Evolutionary conservation across 2,113 vertebrate genomes (phyloP), one percentile per base, ranked within the genome.

Genomic region (Leucosticte australis): DNA sequence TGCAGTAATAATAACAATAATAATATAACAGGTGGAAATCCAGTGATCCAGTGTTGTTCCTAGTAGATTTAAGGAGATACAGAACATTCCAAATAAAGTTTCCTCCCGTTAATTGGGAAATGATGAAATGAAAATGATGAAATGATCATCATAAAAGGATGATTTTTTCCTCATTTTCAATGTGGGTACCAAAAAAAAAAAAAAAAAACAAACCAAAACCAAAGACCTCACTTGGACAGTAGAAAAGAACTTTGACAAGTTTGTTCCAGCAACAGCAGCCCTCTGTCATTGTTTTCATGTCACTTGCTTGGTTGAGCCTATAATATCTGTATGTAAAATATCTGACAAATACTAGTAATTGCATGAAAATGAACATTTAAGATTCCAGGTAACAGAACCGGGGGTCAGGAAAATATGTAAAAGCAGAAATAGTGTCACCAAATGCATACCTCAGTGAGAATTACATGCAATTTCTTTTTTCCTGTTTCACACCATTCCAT

Each of bases 231-330:
- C 6, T 69, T 49, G 47, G 17, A 8, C 4, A 24, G 17, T 26
- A 20, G 12, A 42, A 37, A 75, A 46, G 14, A 53, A 41, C 6
- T 82, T 37, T 0, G 0, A 19, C 3, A n/a, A 42, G 18, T 68
- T 52, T 68, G 7, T 15, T 80, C 30, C 19, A 73, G 17, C 23
- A 70, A 5, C 7, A 68, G 5, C 62, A 82, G 9, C 8, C 41
- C 44, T 13, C 17, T 24, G 11, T 64, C 13, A 8, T 52, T 64
- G 56, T 71, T 88, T 76, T 87, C 7, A 2, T n/a, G 11, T 12
- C 11, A 14, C 60, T 83, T 22, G 37, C 47, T 53, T 67, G 18
- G 11, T 10, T 44, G n/a, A 56, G 31, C 5, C 41, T 7, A 0
- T 42, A 30, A 59, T 39, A 17, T 35, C 28, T 63, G 2, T 28